Conservation (phyloP, 2,888 invertebrate species). For the Pseudococcus viburni region DNA sequence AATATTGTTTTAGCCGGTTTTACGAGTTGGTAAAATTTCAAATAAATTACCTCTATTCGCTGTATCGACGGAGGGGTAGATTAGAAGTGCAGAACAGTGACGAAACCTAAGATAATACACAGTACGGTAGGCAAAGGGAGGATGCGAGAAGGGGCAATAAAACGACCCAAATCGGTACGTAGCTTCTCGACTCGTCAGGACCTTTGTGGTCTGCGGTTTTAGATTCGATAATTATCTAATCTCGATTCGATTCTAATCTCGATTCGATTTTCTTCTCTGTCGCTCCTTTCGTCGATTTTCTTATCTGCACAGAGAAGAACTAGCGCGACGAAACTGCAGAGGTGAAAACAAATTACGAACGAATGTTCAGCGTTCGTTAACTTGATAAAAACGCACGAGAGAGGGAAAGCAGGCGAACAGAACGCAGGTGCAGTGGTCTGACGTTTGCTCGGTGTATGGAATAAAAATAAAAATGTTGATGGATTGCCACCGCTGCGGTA, state of each 20-base stretch:
- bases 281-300: neutral
- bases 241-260: neutral
- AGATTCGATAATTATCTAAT: neutral
- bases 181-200: neutral
- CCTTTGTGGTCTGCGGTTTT: neutral
- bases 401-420: neutral
- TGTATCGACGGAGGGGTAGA: neutral
- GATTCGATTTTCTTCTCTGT: neutral
- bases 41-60: neutral
- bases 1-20: conserved; percentile 1
- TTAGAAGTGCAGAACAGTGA: neutral
- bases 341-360: neutral
- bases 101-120: neutral
- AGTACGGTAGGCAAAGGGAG: neutral
- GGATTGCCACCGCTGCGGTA: neutral
- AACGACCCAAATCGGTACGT: neutral
- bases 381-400: neutral
- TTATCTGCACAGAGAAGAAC: neutral
- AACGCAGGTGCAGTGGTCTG: neutral
- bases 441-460: neutral
- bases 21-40: neutral
- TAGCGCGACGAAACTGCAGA: neutral
- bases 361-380: neutral
- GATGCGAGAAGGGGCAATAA: neutral
- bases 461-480: conserved; percentile 31